Base-by-base conservation (phyloP, 2,797 vertebrate genomes). In the Macrochelys suwanniensis region DNA sequence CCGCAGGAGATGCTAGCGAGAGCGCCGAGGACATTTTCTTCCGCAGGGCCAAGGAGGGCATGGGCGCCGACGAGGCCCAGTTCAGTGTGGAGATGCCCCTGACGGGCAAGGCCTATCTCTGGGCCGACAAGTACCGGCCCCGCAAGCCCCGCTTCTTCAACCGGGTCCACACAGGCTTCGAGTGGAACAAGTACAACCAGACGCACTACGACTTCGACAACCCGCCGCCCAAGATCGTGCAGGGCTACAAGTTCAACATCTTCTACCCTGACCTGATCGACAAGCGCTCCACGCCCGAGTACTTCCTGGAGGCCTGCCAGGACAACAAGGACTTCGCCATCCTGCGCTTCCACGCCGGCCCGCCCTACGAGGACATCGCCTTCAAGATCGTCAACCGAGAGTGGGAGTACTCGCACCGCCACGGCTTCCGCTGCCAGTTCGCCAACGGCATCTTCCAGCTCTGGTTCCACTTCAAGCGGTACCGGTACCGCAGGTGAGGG, bases 171-270 rank as follows among this genome's bases (percentile, higher is more conserved):
- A 99, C 99, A 0, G 99, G 99, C 96, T 99, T 99, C 0, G 99
- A 99, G 98, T 99, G 99, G 99, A 99, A 99, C 99, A 99, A 99
- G 96, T 99, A 99, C 98, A 99, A 99, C 97, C 99, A 99, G 98
- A 99, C 99, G 0, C 99, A 99, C 97, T 99, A 99, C 0, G 99
- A 99, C 98, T 99, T 99, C 0, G 99, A 99, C 97, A 99, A 99
- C 97, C 99, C 99, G 0, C 99, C 99, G 0, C 99, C 99, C 82
- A 99, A 99, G 97, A 99, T 99, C 0, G 99, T 99, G 82, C 99
- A 99, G 97, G 99, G 99, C 89, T 99, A 99, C 98, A 99, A 99
- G 96, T 99, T 99, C 97, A 99, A 99, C 98, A 99, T 99, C 98
- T 99, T 99, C 98, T 99, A 99, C 97, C 99, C 99, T 0, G 99